Base-by-base conservation (phyloP, 1,140 invertebrate species). In the Oedothorax gibbosus region DNA sequence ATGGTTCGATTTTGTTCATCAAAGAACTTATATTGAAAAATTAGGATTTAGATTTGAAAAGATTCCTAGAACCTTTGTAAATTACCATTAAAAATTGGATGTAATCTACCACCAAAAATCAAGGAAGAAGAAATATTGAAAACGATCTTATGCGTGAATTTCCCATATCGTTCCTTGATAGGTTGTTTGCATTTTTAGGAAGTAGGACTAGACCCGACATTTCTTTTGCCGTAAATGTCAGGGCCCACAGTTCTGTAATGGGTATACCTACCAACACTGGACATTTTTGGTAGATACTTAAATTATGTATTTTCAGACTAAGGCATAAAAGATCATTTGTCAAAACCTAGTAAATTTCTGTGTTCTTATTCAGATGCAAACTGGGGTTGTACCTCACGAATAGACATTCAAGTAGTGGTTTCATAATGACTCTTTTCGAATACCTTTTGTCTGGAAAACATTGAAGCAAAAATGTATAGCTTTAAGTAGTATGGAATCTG, bases 361-460 rank as follows among this genome's bases (percentile, higher is more conserved):
- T 35, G 35, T 35, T 35, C 35, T 35, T 35, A 35, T 35, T 35
- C 1, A 35, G 35, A 35, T 35, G 35, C 35, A 35, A 35, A 35
- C 35, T 35, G 35, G 35, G 35, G 35, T 5, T 35, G 35, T 35
- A 35, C 35, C 35, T 35, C 35, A 35, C 2, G 5, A 35, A 35
- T 62, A 62, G 65, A 66, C 20, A 66, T 66, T 66, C 65, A n/a
- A 66, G 14, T 66, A 66, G 65, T 66, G 65, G 65, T 14, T 66
- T 2, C 21, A 66, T 66, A 66, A 5, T n/a, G 14, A n/a, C 21
- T 66, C 2, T 66, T 15, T 3, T 18, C 4, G 20, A 11, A 21
- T 66, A n/a, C 65, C 4, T 18, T 66, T 66, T 66, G 21, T 21
- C 11, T 66, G 65, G 65, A 66, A 66, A 66, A 18, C 65, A 66